Evolutionary conservation across 2,797 vertebrate genomes (phyloP).

Genomic region (Acanthurus lineatus): DNA sequence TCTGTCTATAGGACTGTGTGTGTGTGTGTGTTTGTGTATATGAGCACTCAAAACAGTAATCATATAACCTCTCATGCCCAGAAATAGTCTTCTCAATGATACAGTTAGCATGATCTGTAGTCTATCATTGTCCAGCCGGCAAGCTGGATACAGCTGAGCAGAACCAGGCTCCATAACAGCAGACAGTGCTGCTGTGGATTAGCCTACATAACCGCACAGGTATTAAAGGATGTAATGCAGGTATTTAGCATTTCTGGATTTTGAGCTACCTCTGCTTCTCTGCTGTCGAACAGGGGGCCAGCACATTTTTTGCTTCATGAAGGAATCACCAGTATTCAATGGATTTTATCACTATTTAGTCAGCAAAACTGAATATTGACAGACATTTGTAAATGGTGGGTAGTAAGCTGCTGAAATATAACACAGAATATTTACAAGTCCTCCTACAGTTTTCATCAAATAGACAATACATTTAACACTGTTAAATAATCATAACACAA

Average conservation of each 20-base stretch:
- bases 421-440: not conserved
- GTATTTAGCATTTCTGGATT: slow-evolving; percentile 51
- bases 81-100: slow-evolving; percentile 65
- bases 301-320: not conserved
- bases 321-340: not conserved
- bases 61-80: slow-evolving; percentile 55
- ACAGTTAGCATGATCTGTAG: slow-evolving; percentile 56
- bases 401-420: not conserved
- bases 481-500: not conserved
- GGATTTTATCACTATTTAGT: not conserved
- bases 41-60: slow-evolving; percentile 51
- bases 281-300: not conserved
- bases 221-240: slow-evolving; percentile 51
- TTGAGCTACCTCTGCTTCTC: slow-evolving; percentile 25
- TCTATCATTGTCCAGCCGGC: slow-evolving; percentile 44
- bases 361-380: not conserved
- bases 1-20: slow-evolving; percentile 19
- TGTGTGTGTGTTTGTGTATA: slow-evolving; percentile 11
- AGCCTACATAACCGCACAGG: slow-evolving; percentile 36
- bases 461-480: not conserved
- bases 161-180: slow-evolving; percentile 8
- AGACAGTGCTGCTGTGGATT: slow-evolving; percentile 47
- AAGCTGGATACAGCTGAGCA: slow-evolving; percentile 33
- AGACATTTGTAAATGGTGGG: not conserved
- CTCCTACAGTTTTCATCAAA: not conserved